Percentiles rank a stretch among this genome's conserved stretches.
phyloP scores from a whole-genome alignment of 1,140 invertebrate genomes.

The Sycophaga agraensis region DNA sequence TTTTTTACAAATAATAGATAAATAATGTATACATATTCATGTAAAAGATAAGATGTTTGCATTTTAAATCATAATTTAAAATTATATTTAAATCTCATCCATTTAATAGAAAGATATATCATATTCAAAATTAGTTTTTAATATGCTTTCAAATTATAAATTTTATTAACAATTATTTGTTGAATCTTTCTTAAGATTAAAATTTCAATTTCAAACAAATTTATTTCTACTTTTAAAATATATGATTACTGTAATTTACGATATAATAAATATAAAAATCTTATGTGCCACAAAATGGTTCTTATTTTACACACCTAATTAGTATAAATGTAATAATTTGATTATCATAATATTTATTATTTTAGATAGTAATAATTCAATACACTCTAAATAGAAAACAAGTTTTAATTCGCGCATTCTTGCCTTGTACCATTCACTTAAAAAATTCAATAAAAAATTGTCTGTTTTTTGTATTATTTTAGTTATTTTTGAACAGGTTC shows the following conservation, averaged over 20 bases:
- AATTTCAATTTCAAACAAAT: constrained; percentile 3
- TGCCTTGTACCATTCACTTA: too few relatives aligned
- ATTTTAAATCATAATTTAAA: constrained; percentile 15
- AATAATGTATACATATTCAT: constrained; percentile 20
- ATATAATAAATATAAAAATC: neutral
- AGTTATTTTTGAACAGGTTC: too few relatives aligned
- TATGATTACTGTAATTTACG: neutral
- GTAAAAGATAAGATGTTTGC: constrained; percentile 2
- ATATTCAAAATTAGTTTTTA: neutral
- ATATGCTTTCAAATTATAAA: too few relatives aligned
- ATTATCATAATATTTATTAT: too few relatives aligned
- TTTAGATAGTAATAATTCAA: too few relatives aligned
- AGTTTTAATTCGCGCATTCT: too few relatives aligned
- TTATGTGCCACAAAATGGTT: neutral
- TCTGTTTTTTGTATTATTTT: too few relatives aligned
- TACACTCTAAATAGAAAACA: too few relatives aligned
- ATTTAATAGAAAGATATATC: neutral
- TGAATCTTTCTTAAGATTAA: constrained; percentile 10
- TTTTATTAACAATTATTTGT: too few relatives aligned
- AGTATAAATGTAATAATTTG: too few relatives aligned
- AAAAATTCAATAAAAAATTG: too few relatives aligned
- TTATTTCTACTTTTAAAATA: constrained; percentile 5
- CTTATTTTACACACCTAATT: too few relatives aligned
- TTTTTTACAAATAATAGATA: constrained; percentile 23
- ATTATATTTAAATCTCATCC: constrained; percentile 4